Conservation (phyloP, 2,113 vertebrate genomes). For the Dipodomys ordii region DNA sequence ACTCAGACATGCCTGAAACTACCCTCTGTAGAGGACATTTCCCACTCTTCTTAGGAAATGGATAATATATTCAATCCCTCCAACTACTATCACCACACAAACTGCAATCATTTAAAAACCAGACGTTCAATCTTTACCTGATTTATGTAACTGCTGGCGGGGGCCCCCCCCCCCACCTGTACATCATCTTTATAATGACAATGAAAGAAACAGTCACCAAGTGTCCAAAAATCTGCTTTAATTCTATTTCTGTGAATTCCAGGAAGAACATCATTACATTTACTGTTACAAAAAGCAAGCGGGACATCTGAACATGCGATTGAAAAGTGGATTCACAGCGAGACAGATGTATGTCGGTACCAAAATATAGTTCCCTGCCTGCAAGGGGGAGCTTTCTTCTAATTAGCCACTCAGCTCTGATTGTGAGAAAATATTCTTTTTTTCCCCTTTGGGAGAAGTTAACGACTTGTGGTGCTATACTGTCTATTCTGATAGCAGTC, state of each 20-base stretch:
- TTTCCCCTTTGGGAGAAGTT: conserved; percentile 47
- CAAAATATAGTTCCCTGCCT: conserved; percentile 84
- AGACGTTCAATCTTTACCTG: neutral
- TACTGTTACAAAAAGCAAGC: conserved; percentile 84
- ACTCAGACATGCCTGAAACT: conserved; percentile 32
- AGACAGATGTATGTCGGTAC: conserved; percentile 80
- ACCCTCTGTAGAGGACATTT: neutral
- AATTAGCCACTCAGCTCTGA: conserved; percentile 72
- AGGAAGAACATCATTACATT: conserved; percentile 84
- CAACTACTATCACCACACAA: neutral
- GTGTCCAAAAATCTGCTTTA: conserved; percentile 88
- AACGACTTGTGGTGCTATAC: conserved; percentile 27
- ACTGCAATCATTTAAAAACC: neutral
- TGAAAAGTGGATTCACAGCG: conserved; percentile 81
- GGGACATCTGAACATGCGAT: conserved; percentile 80
- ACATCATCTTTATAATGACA: too few species aligned
- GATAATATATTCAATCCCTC: neutral
- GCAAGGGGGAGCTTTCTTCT: conserved; percentile 73
- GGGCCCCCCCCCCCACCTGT: too few species aligned
- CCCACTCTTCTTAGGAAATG: neutral
- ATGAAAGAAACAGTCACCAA: conserved; percentile 2
- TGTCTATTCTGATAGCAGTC: conserved; percentile 11
- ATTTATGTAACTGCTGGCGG: too few species aligned
- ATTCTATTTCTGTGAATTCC: conserved; percentile 84
- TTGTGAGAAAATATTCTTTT: conserved; percentile 70